phyloP scores from a whole-genome alignment of 2,888 invertebrate genomes.

The Vandiemenella viatica region DNA sequence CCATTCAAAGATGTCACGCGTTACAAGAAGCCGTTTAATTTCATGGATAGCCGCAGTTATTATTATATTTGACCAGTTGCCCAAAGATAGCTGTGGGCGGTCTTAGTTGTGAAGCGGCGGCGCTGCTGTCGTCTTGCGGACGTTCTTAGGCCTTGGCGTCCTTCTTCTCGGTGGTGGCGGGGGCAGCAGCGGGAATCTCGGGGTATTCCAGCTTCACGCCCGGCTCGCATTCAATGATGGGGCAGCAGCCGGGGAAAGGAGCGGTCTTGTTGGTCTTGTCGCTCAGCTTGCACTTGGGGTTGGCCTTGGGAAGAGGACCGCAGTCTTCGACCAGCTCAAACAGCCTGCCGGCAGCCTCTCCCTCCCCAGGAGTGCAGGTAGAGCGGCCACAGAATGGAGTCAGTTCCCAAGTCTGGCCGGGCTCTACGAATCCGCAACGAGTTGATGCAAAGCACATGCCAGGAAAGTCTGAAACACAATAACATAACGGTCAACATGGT shows the following conservation, averaged over 20 bases:
- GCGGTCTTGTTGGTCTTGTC: constrained; percentile 84
- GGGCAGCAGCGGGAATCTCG: constrained; percentile 46
- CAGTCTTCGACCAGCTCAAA: constrained; percentile 79
- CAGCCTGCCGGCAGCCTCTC: constrained; percentile 53
- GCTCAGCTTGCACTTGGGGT: constrained; percentile 72
- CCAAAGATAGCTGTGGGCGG: too few species aligned
- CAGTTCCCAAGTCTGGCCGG: constrained; percentile 71
- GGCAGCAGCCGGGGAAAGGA: constrained; percentile 74
- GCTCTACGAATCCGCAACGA: constrained; percentile 73
- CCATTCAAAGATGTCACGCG: too few species aligned
- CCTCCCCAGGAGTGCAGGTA: constrained; percentile 64
- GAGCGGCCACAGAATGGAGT: constrained; percentile 84
- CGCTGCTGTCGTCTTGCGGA: too few species aligned
- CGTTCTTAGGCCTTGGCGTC: constrained; percentile 8
- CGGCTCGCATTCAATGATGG: constrained; percentile 68
- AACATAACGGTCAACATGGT: too few species aligned
- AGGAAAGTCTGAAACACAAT: constrained; percentile 69
- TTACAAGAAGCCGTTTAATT: too few species aligned
- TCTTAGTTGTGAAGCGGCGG: too few species aligned
- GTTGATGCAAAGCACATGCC: constrained; percentile 85
- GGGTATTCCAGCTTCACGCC: constrained; percentile 77
- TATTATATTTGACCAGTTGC: too few species aligned
- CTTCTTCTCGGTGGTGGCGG: constrained; percentile 23
- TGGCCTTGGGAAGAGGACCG: constrained; percentile 72
- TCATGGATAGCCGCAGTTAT: too few species aligned